A percentile compares a stretch with the other conserved stretches of the same genome.
phyloP scores from a whole-genome alignment of 2,113 vertebrate species.

The Gopherus evgoodei region DNA sequence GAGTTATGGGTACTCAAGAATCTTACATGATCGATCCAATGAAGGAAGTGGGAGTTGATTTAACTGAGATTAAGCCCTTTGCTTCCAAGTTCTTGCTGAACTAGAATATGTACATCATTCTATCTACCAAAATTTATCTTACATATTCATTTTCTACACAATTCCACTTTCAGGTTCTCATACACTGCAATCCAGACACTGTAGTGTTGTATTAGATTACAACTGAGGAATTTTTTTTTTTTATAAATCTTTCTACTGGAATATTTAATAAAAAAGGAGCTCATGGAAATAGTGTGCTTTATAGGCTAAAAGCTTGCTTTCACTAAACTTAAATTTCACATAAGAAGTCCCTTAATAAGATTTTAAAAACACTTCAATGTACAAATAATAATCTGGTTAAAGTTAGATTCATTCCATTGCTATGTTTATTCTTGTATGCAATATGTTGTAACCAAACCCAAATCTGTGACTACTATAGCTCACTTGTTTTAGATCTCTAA shows the following conservation, averaged over 20 bases:
- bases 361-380: background rate
- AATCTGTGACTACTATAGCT: background rate
- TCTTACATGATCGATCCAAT: background rate
- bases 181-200: background rate
- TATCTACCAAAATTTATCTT: background rate
- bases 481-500: background rate
- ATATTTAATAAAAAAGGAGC: background rate
- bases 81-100: background rate
- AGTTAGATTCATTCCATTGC: background rate
- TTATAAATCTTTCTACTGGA: too few relatives aligned
- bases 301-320: background rate
- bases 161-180: background rate
- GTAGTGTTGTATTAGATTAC: background rate
- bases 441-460: background rate
- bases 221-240: background rate
- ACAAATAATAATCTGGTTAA: background rate
- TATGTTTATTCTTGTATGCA: background rate
- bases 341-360: background rate
- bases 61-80: background rate
- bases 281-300: background rate
- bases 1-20: fast-evolving
- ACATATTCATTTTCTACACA: background rate
- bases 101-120: background rate
- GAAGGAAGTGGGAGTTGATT: background rate
- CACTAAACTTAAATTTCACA: background rate